A percentile compares a stretch with the other conserved stretches of the same genome.
Conservation (phyloP, 2,888 invertebrate genomes). For the Prionchulus punctatus region DNA sequence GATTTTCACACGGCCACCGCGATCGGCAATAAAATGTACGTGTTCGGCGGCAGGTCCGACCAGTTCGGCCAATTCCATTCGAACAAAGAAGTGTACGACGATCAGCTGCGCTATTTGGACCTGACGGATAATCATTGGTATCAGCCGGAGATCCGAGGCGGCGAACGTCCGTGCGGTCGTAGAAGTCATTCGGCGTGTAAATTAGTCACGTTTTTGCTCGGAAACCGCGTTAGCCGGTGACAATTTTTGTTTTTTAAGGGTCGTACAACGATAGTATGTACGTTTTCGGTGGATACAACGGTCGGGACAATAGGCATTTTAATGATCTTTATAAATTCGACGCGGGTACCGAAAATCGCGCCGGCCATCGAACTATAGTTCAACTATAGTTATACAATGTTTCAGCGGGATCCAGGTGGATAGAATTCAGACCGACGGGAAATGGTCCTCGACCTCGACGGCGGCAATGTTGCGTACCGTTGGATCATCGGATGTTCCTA, state of each 20-base stretch:
- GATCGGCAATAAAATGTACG: slow-evolving; percentile 59
- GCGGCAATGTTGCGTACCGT: slow-evolving; percentile 59
- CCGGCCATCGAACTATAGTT: too few relatives aligned
- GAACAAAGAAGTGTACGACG: slow-evolving; percentile 53
- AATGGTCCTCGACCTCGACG: slow-evolving; percentile 35
- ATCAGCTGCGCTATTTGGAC: slow-evolving; percentile 52
- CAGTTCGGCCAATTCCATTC: slow-evolving; percentile 48
- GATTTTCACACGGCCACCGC: slow-evolving; percentile 76
- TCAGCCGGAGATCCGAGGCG: neutral
- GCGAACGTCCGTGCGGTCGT: slow-evolving; percentile 50
- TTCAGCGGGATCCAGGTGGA: too few relatives aligned
- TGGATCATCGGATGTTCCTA: slow-evolving; percentile 55
- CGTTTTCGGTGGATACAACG: slow-evolving; percentile 78
- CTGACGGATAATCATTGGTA: slow-evolving; percentile 54
- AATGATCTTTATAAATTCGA: slow-evolving; percentile 63
- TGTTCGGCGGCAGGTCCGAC: slow-evolving; percentile 75
- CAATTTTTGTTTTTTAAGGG: slow-evolving; percentile 45
- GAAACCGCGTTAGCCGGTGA: too few relatives aligned
- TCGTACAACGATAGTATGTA: slow-evolving; percentile 57
- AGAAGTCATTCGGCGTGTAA: slow-evolving; percentile 80
- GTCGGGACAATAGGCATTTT: slow-evolving; percentile 55
- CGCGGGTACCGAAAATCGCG: too few relatives aligned
- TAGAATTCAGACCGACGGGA: slow-evolving; percentile 42
- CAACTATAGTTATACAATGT: too few relatives aligned
- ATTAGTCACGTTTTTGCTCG: too few relatives aligned